A percentile compares a stretch with the other conserved stretches of the same genome.
Conservation (phyloP, 2,888 invertebrate species). For the Microctonus hyperodae region DNA sequence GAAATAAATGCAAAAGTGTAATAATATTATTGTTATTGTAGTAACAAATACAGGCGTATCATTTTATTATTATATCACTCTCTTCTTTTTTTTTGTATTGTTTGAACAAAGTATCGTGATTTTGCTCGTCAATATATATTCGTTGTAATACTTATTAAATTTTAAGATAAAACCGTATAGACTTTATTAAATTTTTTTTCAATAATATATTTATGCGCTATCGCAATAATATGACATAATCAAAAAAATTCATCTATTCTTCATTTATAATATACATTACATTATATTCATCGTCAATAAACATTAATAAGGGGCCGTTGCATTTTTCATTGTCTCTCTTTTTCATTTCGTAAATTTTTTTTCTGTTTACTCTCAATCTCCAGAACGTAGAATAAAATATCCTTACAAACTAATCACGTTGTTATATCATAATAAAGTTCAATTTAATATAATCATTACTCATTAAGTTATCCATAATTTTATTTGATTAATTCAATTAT, state of each 20-base stretch:
- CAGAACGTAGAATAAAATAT: not conserved
- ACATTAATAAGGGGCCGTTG: not conserved
- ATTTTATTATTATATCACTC: not conserved
- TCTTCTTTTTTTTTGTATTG: not conserved
- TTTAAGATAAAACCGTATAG: not conserved
- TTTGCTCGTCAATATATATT: not conserved
- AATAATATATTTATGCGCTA: constrained; percentile 40
- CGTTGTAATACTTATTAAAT: not conserved
- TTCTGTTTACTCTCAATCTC: not conserved
- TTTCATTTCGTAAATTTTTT: not conserved
- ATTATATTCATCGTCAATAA: not conserved
- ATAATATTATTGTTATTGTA: not conserved
- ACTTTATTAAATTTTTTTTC: not conserved
- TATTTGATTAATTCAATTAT: not conserved
- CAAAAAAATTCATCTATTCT: constrained; percentile 39
- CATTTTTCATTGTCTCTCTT: not conserved
- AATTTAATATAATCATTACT: not conserved
- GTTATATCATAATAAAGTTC: not conserved
- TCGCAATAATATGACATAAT: constrained; percentile 44
- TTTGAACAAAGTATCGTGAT: not conserved
- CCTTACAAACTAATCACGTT: not conserved
- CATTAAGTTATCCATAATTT: not conserved
- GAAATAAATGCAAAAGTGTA: not conserved
- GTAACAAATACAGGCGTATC: not conserved
- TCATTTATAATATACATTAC: constrained; percentile 37